These are phyloP conservation scores for Aphelenchoides besseyi DNA, from an alignment of 1,140 invertebrate species.

Conservation along the genomic window DNA sequence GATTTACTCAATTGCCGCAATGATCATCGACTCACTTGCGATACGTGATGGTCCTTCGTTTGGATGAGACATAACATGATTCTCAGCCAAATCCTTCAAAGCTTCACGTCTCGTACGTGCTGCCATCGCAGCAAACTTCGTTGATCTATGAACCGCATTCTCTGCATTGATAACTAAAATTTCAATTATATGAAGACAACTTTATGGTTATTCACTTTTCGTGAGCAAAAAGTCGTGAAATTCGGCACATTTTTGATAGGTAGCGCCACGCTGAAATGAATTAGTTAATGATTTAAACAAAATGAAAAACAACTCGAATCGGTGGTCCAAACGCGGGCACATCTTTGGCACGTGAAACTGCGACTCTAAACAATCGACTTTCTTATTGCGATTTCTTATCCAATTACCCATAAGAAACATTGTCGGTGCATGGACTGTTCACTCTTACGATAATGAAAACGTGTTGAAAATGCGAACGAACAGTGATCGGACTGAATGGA, in stretches of 20 bases:
- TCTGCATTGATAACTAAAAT: slow-evolving; percentile 84
- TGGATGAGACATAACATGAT: slow-evolving; percentile 68
- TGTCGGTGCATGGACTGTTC: slow-evolving; percentile 83
- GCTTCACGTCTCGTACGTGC: slow-evolving; percentile 91
- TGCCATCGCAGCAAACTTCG: slow-evolving; percentile 95
- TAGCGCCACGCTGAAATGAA: slow-evolving; percentile 27
- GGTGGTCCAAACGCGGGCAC: slow-evolving; percentile 91
- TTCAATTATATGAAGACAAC: slow-evolving; percentile 12
- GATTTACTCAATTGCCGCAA: no score
- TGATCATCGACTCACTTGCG: slow-evolving; percentile 59
- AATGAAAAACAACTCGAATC: slow-evolving; percentile 77
- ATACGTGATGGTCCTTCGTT: slow-evolving; percentile 61
- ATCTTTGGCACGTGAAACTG: slow-evolving; percentile 87
- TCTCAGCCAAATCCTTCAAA: slow-evolving; percentile 80
- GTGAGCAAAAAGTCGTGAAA: slow-evolving; percentile 89
- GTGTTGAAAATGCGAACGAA: slow-evolving; percentile 87
- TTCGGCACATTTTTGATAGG: slow-evolving; percentile 74
- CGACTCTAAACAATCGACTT: slow-evolving; percentile 70
- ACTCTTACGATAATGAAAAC: slow-evolving; percentile 90
- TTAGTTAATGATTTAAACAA: slow-evolving; percentile 61
- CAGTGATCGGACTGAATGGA: slow-evolving; percentile 66
- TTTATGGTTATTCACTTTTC: slow-evolving; percentile 76
- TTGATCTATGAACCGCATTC: slow-evolving; percentile 81
- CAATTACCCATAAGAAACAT: slow-evolving; percentile 63
- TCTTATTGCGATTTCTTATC: slow-evolving; percentile 18